A percentile compares a stretch with the other conserved stretches of the same genome.
Conservation (phyloP, 2,113 vertebrate genomes). For the Tragelaphus buxtoni region DNA sequence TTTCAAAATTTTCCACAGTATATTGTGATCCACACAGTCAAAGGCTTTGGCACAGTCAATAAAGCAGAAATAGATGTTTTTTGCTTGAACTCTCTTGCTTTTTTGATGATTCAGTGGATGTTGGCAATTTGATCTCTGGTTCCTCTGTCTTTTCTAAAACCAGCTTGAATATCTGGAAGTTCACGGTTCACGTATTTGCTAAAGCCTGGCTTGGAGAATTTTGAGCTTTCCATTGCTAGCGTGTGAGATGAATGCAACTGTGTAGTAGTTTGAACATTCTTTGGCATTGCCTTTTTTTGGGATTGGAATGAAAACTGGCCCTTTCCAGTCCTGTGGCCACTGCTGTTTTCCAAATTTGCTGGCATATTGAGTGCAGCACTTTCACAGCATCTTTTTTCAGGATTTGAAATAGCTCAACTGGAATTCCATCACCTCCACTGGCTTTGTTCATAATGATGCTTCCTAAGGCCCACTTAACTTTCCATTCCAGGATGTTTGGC, state of each 20-base stretch:
- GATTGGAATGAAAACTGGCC: background rate
- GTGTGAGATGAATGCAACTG: background rate
- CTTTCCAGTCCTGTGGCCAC: background rate
- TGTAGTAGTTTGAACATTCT: background rate
- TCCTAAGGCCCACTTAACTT: background rate
- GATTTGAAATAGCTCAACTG: too few relatives aligned
- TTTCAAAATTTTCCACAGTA: background rate
- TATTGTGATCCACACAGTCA: background rate
- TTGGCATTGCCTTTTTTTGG: background rate
- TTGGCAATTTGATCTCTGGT: background rate
- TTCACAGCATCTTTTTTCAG: too few relatives aligned
- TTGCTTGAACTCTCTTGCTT: background rate
- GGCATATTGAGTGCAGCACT: too few relatives aligned
- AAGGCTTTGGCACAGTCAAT: background rate
- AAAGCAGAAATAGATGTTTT: background rate
- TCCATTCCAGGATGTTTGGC: background rate
- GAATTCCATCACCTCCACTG: too few relatives aligned
- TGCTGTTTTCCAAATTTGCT: too few relatives aligned
- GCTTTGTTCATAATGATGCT: background rate
- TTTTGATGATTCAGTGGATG: background rate
- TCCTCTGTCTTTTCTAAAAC: background rate
- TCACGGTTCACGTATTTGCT: fast-evolving
- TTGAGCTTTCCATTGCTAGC: background rate
- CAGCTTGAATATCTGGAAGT: background rate
- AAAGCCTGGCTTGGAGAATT: background rate